Percentiles rank a stretch among this genome's conserved stretches.
Conservation (phyloP, 2,113 vertebrate species). For the Etheostoma spectabile region DNA sequence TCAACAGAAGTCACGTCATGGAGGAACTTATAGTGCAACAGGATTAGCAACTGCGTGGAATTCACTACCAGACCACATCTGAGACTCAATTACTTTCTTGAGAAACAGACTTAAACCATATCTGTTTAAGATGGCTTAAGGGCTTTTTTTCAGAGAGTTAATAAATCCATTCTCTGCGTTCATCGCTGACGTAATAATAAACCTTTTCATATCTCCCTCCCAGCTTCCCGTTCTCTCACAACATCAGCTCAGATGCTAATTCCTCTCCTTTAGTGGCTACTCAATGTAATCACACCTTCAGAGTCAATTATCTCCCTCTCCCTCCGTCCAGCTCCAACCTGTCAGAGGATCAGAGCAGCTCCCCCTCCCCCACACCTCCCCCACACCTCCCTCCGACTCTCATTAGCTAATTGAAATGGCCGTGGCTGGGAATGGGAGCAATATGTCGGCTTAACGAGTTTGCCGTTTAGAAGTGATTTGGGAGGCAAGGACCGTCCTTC, state of each 20-base stretch:
- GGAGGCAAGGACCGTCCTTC: constrained; percentile 27
- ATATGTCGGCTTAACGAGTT: constrained; percentile 59
- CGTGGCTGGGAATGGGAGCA: constrained; percentile 50
- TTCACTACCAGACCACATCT: too few relatives aligned
- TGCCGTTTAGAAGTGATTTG: constrained; percentile 62
- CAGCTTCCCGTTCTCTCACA: constrained; percentile 46
- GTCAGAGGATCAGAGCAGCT: constrained; percentile 43
- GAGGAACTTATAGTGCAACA: too few relatives aligned
- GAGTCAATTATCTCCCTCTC: constrained; percentile 31
- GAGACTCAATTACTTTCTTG: too few relatives aligned
- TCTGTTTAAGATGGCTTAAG: too few relatives aligned
- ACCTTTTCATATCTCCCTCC: not conserved
- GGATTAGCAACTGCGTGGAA: too few relatives aligned
- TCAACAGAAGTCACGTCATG: too few relatives aligned
- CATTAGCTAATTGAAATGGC: constrained; percentile 72
- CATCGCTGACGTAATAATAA: not conserved
- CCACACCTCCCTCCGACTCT: constrained; percentile 24
- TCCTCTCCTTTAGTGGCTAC: constrained; percentile 38
- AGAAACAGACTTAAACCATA: too few relatives aligned
- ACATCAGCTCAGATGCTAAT: constrained; percentile 45
- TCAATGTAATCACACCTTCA: constrained; percentile 62
- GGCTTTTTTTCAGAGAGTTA: too few relatives aligned
- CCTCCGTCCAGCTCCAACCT: constrained; percentile 42
- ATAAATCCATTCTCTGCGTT: too few relatives aligned
- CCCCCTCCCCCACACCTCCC: constrained; percentile 2